phyloP scores from a whole-genome alignment of 2,797 vertebrate species.

The Channallabes apus region DNA sequence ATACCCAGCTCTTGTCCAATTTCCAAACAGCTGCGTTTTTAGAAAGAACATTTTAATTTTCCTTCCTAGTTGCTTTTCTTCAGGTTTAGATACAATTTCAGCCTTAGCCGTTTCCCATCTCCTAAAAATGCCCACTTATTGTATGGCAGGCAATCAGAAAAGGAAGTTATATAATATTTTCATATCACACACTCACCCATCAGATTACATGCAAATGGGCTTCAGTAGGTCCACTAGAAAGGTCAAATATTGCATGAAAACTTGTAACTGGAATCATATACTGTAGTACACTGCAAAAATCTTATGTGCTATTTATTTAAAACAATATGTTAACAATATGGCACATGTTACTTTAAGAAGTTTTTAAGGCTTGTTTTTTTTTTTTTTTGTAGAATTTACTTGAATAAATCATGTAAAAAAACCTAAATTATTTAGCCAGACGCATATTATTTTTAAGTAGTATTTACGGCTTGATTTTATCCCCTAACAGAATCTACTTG shows the following conservation, averaged over 20 bases:
- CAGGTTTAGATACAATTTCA: not conserved
- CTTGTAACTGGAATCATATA: not conserved
- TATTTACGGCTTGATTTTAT: too few species aligned
- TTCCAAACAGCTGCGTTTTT: conserved; percentile 16
- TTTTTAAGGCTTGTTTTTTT: too few species aligned
- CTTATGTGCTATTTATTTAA: too few species aligned
- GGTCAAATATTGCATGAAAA: not conserved
- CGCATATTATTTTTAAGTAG: too few species aligned
- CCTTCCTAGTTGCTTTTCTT: not conserved
- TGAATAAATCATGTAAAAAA: too few species aligned
- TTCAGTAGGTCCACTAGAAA: not conserved
- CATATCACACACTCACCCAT: not conserved
- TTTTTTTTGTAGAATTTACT: too few species aligned
- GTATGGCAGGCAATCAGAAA: not conserved
- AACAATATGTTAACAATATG: too few species aligned
- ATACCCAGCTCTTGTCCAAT: conserved; percentile 6
- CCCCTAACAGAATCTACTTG: too few species aligned
- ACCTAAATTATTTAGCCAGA: too few species aligned
- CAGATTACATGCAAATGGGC: not conserved
- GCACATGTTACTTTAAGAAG: too few species aligned
- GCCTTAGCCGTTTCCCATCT: not conserved
- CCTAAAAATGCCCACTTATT: not conserved
- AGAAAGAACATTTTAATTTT: not conserved
- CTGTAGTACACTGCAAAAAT: too few species aligned
- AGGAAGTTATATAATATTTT: not conserved